Evolutionary conservation across 2,797 vertebrate genomes (phyloP), one percentile per base, ranked within the genome.

Genomic region (Leucoraja ocellata): DNA sequence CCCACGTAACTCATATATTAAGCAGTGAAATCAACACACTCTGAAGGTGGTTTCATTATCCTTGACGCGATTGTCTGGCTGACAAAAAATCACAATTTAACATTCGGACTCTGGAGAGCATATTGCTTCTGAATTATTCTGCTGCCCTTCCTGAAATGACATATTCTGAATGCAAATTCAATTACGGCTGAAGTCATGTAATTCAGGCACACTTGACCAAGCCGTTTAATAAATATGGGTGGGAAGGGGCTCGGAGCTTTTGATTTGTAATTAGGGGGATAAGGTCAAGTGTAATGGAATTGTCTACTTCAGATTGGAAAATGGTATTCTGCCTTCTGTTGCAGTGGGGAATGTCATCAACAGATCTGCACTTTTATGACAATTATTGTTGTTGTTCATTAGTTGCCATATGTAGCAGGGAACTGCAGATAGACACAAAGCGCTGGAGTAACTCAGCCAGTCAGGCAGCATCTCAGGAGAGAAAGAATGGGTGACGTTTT

Each of bases 201-300:
- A 95, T 94, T 95, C 96, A 96, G 95, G 93, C n/a, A 94, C 95
- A 96, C 93, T 93, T 93, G 94, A 94, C 95, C 94, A 96, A 96
- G 95, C 94, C 94, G 94, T 94, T 94, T 95, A 95, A 95, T 95
- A 96, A 95, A 94, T 93, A 94, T 28, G 71, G 90, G 39, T 28
- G 86, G 86, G n/a, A 0, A 54, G 81, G 76, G 93, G 93, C 91
- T 93, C 94, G 94, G 95, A 93, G 94, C 94, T 94, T 95, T 81
- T 96, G 96, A 96, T 97, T 97, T 96, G 96, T 95, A 96, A 96
- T 97, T 95, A 96, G 94, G 94, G 95, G 93, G 94, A 96, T 96
- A 96, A 97, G 96, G 96, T 97, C 96, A 97, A 95, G 96, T 95
- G 95, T 96, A 96, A 97, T 95, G 96, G 95, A 95, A 95, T 95